Percentiles rank a stretch among this genome's conserved stretches.
phyloP scores from a whole-genome alignment of 1,140 invertebrate genomes.

The Meloidogyne exigua region DNA sequence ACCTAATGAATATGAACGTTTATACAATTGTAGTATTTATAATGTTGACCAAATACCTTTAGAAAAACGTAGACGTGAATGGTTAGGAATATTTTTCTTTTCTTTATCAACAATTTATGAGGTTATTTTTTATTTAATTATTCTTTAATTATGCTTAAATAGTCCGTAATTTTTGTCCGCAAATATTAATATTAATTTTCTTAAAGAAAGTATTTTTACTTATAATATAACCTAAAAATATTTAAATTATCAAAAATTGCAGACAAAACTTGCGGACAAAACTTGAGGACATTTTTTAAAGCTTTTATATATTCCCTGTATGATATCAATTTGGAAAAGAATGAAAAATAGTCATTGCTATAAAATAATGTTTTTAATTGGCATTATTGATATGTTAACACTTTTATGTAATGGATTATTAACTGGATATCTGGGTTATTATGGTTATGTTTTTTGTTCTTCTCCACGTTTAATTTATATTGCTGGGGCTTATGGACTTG shows the following conservation, averaged over 20 bases:
- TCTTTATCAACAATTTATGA: constrained; percentile 18
- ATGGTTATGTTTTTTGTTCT: constrained; percentile 15
- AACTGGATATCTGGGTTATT: constrained; percentile 16
- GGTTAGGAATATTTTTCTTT: constrained; percentile 8
- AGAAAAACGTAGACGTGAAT: constrained; percentile 9
- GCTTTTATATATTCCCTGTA: constrained; percentile 8
- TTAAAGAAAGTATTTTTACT: too few species aligned
- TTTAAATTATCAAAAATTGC: too few species aligned
- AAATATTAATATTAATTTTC: too few species aligned
- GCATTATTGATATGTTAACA: neutral
- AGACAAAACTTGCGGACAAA: too few species aligned
- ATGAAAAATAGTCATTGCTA: neutral
- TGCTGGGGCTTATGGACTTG: constrained; percentile 14
- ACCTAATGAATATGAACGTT: constrained; percentile 27
- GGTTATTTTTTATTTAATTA: neutral
- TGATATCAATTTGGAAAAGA: constrained; percentile 5
- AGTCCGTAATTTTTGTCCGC: too few species aligned
- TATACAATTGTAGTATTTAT: constrained; percentile 31
- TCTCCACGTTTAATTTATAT: constrained; percentile 22
- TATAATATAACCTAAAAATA: too few species aligned
- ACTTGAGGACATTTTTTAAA: neutral
- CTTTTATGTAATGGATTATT: neutral
- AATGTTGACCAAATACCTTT: constrained; percentile 30
- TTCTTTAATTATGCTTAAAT: neutral
- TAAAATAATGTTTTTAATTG: constrained; percentile 8